A percentile compares a stretch with the other conserved stretches of the same genome.
Conservation (phyloP, 64 coral and sea anemone genomes). For the Montipora sp. region DNA sequence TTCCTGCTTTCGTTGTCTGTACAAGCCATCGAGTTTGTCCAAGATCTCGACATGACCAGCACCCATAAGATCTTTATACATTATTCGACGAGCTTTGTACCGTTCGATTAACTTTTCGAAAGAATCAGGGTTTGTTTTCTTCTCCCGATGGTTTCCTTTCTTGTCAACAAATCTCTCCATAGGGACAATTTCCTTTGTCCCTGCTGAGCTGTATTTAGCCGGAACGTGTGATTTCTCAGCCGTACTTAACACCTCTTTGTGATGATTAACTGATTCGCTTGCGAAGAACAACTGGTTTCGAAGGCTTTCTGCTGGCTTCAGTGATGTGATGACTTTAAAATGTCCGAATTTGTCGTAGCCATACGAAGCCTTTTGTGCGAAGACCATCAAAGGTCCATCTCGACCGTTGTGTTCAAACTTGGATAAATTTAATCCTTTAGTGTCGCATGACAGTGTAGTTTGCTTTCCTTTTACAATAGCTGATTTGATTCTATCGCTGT, state of each 20-base stretch:
- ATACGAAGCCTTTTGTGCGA: slow-evolving; percentile 57
- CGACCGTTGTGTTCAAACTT: slow-evolving; percentile 90
- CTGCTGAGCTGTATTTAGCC: background rate
- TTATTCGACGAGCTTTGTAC: slow-evolving; percentile 67
- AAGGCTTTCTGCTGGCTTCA: slow-evolving; percentile 67
- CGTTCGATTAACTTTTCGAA: slow-evolving; percentile 70
- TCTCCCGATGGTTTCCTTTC: background rate
- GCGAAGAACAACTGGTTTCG: slow-evolving; percentile 94
- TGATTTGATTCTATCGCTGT: slow-evolving; percentile 72
- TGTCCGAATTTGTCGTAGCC: slow-evolving; percentile 23
- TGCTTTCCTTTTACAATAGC: slow-evolving; percentile 87
- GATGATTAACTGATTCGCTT: background rate
- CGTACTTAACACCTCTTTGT: slow-evolving; percentile 37
- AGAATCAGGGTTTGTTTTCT: slow-evolving; percentile 58
- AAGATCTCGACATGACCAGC: slow-evolving; percentile 55
- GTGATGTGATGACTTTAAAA: slow-evolving; percentile 77
- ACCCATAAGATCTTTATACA: slow-evolving; percentile 64
- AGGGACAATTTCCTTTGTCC: background rate
- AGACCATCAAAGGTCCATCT: slow-evolving; percentile 74
- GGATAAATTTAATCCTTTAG: slow-evolving; percentile 67
- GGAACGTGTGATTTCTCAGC: slow-evolving; percentile 1
- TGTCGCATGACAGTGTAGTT: slow-evolving; percentile 62
- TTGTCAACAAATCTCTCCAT: slow-evolving; percentile 32
- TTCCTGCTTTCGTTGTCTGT: slow-evolving; percentile 65
- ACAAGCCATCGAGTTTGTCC: slow-evolving; percentile 75